A percentile compares a stretch with the other conserved stretches of the same genome.
Conservation (phyloP, 35 echinoderm and acorn worm genomes). For the Acanthaster planci region DNA sequence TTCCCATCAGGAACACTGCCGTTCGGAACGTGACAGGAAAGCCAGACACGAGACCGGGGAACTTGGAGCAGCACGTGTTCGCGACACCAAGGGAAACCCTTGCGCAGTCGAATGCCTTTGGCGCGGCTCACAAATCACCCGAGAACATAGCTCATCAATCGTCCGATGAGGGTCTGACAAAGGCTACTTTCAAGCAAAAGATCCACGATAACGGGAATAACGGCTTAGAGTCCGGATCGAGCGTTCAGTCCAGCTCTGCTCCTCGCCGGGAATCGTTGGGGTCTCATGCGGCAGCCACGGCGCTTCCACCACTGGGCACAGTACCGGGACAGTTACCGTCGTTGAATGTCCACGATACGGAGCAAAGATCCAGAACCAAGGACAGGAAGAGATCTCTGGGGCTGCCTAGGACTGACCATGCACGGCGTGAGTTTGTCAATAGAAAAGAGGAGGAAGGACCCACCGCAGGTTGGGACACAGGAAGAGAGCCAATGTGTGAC, state of each 20-base stretch:
- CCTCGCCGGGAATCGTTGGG: not conserved
- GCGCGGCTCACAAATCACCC: not conserved
- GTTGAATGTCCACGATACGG: not conserved
- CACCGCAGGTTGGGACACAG: not conserved
- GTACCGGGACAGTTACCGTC: not conserved
- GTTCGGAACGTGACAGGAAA: constrained; percentile 86
- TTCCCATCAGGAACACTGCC: constrained; percentile 36
- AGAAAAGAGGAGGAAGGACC: not conserved
- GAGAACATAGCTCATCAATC: not conserved
- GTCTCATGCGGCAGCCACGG: not conserved
- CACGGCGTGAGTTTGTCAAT: not conserved
- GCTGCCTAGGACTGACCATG: not conserved
- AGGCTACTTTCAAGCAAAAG: not conserved
- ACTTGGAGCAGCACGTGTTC: constrained; percentile 75
- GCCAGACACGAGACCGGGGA: constrained; percentile 82
- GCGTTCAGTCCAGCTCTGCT: not conserved
- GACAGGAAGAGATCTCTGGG: not conserved
- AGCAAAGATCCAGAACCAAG: not conserved
- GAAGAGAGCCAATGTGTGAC: not conserved
- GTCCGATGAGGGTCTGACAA: not conserved
- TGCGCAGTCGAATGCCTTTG: constrained; percentile 42
- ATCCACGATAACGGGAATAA: not conserved
- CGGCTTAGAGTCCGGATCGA: not conserved
- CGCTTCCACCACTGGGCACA: not conserved
- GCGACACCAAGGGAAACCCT: constrained; percentile 63